Evolutionary conservation across 1,140 invertebrate species (phyloP), one percentile per base, ranked within the genome.

Genomic region (Scaptomyza hsui): DNA sequence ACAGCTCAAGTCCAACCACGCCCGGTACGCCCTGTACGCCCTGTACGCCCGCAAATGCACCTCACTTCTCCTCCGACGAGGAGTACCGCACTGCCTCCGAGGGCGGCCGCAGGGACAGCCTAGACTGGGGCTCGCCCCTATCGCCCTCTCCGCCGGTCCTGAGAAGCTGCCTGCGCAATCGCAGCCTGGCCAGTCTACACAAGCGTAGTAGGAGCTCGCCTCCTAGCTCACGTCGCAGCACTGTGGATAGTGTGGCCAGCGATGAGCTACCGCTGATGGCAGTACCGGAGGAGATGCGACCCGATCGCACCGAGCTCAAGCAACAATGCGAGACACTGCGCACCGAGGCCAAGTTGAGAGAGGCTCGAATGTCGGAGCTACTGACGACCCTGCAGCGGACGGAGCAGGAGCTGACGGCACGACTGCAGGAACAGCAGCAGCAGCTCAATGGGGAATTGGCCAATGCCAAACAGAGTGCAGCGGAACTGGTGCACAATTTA

Each of bases 1-100:
- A 67, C 19, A 53, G 70, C 60, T 57, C 64, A 12, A 71, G 82
- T 77, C 89, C 89, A 1, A 60, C 48, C 0, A 90, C 94, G 18
- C 94, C 94, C 0, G 92, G 93, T 3, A 94, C 94, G 6, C 94
- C 95, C 2, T n/a, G n/a, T n/a, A 90, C 94, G 18, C 94, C 94
- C 0, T 91, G 93, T 3, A 94, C 94, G 6, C 94, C 95, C 2
- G 92, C 94, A 29, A 94, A 94, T 5, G 93, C 93, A 0, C 92
- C 94, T 53, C 93, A 95, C 3, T 92, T 96, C 5, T 95, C 96
- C 68, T 97, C 96, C 0, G 96, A 97, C 74, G 96, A 97, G 86
- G 96, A 97, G 79, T 97, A 97, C 70, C 93, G 95, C 76, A 97
- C 96, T 1, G 96, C 96, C 3, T 97, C 96, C 0, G 95, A 96